Percentiles rank a stretch among this genome's conserved stretches.
phyloP scores from a whole-genome alignment of 2,113 vertebrate genomes.

The Heptranchias perlo region DNA sequence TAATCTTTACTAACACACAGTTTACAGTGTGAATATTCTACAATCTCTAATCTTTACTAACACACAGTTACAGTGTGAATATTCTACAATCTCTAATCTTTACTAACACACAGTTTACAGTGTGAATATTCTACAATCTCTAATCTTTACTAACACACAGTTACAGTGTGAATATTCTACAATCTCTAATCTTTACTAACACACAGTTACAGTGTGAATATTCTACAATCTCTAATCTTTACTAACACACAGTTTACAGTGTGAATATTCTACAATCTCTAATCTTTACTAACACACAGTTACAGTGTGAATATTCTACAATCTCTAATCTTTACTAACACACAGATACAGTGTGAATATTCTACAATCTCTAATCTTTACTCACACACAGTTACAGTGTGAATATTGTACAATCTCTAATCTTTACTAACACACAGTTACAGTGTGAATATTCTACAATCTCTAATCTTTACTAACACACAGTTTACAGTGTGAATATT shows the following conservation, averaged over 20 bases:
- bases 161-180: background rate
- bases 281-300: background rate
- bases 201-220: background rate
- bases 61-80: background rate
- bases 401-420: background rate
- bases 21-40: background rate
- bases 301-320: background rate
- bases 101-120: background rate
- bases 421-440: background rate
- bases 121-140: background rate
- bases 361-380: background rate
- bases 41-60: background rate
- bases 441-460: background rate
- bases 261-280: background rate
- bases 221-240: background rate
- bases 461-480: background rate
- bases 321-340: background rate
- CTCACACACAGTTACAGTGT: background rate
- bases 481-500: background rate
- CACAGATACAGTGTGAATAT: background rate
- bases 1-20: background rate
- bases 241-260: background rate
- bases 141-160: background rate
- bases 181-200: background rate
- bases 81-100: background rate